These are phyloP conservation scores for Yponomeuta cagnagella DNA, from an alignment of 2,888 invertebrate genomes.

Conservation along the genomic window DNA sequence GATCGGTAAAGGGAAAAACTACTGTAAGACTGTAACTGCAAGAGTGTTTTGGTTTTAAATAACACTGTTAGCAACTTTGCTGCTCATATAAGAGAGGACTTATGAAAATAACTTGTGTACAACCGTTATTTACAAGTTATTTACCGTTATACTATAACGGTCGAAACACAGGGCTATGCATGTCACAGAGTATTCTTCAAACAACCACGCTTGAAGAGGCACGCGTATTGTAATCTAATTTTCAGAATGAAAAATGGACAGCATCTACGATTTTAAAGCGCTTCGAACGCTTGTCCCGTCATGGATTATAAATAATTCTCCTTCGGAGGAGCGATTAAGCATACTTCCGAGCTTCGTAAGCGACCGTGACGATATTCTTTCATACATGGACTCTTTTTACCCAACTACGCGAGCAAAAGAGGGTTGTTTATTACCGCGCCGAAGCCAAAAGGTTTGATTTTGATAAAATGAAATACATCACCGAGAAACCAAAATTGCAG, in stretches of 20 bases:
- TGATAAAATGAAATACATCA: too few relatives aligned
- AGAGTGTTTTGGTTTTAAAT: too few relatives aligned
- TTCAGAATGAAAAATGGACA: neutral
- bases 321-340: neutral
- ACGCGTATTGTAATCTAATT: neutral
- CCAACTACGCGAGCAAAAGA: too few relatives aligned
- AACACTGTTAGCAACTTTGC: too few relatives aligned
- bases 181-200: neutral
- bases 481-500: too few relatives aligned
- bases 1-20: too few relatives aligned
- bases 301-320: neutral
- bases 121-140: too few relatives aligned
- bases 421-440: too few relatives aligned
- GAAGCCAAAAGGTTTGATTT: too few relatives aligned
- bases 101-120: neutral
- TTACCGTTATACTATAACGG: neutral
- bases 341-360: neutral
- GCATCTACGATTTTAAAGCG: neutral
- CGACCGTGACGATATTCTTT: neutral
- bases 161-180: neutral
- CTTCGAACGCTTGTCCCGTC: neutral
- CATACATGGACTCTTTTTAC: neutral
- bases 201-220: neutral
- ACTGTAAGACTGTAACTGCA: too few relatives aligned
- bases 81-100: too few relatives aligned